Evolutionary conservation across 2,113 vertebrate genomes (phyloP), one percentile per base, ranked within the genome.

Genomic region (Mohoua ochrocephala): DNA sequence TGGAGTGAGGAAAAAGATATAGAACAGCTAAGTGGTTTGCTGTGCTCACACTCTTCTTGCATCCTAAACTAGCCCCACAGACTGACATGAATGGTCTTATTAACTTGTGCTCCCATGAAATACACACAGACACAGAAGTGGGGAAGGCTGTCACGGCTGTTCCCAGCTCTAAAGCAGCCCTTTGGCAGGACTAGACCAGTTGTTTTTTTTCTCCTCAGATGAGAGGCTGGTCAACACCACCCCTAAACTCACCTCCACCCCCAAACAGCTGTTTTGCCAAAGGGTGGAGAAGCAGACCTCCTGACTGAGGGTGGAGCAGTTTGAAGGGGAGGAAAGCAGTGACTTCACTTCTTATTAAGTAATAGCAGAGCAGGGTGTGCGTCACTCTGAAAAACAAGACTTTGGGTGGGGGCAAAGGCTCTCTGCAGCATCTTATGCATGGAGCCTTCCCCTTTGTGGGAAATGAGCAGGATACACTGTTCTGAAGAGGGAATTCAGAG

Each of bases 341-440:
- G 93, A 97, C 96, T 94, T 97, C 92, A 97, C 83, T 96, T 91
- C 65, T 50, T 42, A 82, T 93, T 93, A 90, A 94, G 91, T 96
- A 85, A 95, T 84, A 95, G 76, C 63, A 86, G 61, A 70, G 11
- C 30, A 18, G 91, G 39, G 59, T 47, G 37, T 91, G 77, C 49
- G 39, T 96, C 94, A 81, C 56, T 87, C 45, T 84, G 84, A 95
- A 82, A 81, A 79, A 80, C 67, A 94, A 93, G 53, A 33, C 20
- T 80, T 41, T 76, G 60, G 88, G 91, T 94, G 94, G 92, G 33
- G 63, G 69, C 82, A 95, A 85, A 85, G 44, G 31, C 45, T 89
- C 24, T 84, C n/a, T 64, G 79, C n/a, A 85, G 81, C 52, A 56
- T 85, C 68, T 85, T 65, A 52, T 13, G 18, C 28, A 31, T 67